Evolutionary conservation across 2,113 vertebrate genomes (phyloP), one percentile per base, ranked within the genome.

Genomic region (Lucifuga dentata): DNA sequence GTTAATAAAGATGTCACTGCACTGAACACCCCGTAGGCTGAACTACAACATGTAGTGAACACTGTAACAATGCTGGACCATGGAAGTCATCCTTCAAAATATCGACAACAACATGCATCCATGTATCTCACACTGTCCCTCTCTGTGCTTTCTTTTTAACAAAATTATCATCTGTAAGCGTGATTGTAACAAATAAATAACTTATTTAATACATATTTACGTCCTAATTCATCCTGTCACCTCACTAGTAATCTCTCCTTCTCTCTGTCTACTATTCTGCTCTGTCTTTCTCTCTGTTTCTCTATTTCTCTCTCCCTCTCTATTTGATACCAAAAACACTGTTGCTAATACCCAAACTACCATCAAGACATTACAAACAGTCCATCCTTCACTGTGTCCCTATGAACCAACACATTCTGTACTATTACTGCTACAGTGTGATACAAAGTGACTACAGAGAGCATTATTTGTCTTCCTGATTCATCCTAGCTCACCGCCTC

Each of bases 401-500:
- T 55, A 21, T 23, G 12, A 20, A 29, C 51, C 11, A n/a, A 52
- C 56, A 52, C 11, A 53, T 35, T 23, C 21, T 50, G 55, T 40
- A 23, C 21, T 53, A 55, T 40, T 5, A 70, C 35, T 50, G 23
- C 78, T 19, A 43, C 15, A 74, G n/a, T 26, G 45, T 69, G 53
- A 69, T 26, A 45, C 39, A 63, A 17, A 58, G 11, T 15, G 3
- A 62, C 20, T 53, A 46, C 0, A 50, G 50, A 39, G 36, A 66
- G 51, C 9, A 48, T 62, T 53, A 32, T 36, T 74, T 2, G 43
- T 73, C 52, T 29, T 80, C 59, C 16, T 26, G 53, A 70, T 52
- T 68, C 35, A 49, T 77, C 80, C 63, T 49, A 77, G 80, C 91
- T 92, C 94, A 99, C 98, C 91, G 89, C 93, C 87, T 98, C 94